Evolutionary conservation across 2,888 invertebrate species (phyloP).

Genomic region (Pristionchus japonicus): DNA sequence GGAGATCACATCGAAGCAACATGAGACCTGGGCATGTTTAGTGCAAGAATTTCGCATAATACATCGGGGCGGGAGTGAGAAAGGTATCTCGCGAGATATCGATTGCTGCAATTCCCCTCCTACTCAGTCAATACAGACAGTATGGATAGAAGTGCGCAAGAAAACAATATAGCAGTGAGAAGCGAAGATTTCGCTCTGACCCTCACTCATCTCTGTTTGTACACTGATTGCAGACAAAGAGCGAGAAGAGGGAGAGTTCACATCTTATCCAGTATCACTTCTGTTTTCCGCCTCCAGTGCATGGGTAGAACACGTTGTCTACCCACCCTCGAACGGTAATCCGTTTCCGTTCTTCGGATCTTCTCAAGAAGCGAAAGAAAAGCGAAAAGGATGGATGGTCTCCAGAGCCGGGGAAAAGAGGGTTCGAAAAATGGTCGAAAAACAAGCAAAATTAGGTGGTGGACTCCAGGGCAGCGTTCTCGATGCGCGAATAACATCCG

Average conservation of each 20-base stretch:
- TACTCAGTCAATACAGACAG: not conserved
- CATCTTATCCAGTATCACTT: not conserved
- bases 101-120: not conserved
- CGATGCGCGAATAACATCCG: not conserved
- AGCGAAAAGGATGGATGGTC: not conserved
- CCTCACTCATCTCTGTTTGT: not conserved
- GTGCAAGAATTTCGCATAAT: not conserved
- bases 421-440: not conserved
- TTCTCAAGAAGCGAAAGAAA: not conserved
- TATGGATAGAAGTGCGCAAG: not conserved
- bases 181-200: not conserved
- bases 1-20: not conserved
- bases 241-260: too few relatives aligned
- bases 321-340: not conserved
- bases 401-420: not conserved
- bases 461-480: not conserved
- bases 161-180: not conserved
- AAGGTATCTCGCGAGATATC: not conserved
- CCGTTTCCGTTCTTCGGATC: not conserved
- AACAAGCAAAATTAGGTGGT: not conserved
- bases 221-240: not conserved
- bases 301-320: not conserved
- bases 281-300: not conserved
- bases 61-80: not conserved
- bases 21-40: not conserved